Conservation (phyloP, 1,140 invertebrate genomes). For the Ostrea edulis region DNA sequence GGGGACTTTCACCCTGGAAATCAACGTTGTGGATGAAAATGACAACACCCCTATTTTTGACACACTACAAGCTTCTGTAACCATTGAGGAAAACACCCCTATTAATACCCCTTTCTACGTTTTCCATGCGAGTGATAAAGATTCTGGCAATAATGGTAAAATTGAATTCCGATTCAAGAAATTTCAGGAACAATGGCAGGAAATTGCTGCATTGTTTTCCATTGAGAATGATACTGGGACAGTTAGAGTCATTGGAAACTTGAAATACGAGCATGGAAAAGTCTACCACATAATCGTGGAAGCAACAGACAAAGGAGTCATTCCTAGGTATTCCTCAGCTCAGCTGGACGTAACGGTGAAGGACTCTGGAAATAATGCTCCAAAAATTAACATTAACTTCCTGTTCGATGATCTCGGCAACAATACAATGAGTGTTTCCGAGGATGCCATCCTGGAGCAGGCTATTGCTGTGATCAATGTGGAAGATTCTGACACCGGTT, state of each 20-base stretch:
- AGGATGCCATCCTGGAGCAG: slow-evolving; percentile 40
- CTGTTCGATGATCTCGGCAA: slow-evolving; percentile 83
- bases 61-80: slow-evolving; percentile 88
- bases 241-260: slow-evolving; percentile 42
- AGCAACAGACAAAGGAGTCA: slow-evolving; percentile 55
- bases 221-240: slow-evolving; percentile 47
- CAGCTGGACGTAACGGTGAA: slow-evolving; percentile 91
- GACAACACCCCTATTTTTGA: slow-evolving; percentile 83
- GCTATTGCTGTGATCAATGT: slow-evolving; percentile 53
- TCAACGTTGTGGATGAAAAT: slow-evolving; percentile 68
- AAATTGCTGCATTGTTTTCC: slow-evolving; percentile 53
- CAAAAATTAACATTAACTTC: slow-evolving; percentile 91
- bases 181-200: slow-evolving; percentile 43
- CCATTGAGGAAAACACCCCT: slow-evolving; percentile 88
- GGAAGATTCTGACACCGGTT: slow-evolving; percentile 52
- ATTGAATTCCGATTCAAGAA: slow-evolving; percentile 84
- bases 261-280: slow-evolving; percentile 53
- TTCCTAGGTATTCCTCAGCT: slow-evolving; percentile 47
- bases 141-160: slow-evolving; percentile 92
- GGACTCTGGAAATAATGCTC: slow-evolving; percentile 88
- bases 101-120: slow-evolving; percentile 84
- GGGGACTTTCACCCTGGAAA: slow-evolving; percentile 79
- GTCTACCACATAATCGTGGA: slow-evolving; percentile 56
- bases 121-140: slow-evolving; percentile 88
- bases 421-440: slow-evolving; percentile 46